phyloP scores from a whole-genome alignment of 1,140 invertebrate genomes.

The Drosophila parvula region DNA sequence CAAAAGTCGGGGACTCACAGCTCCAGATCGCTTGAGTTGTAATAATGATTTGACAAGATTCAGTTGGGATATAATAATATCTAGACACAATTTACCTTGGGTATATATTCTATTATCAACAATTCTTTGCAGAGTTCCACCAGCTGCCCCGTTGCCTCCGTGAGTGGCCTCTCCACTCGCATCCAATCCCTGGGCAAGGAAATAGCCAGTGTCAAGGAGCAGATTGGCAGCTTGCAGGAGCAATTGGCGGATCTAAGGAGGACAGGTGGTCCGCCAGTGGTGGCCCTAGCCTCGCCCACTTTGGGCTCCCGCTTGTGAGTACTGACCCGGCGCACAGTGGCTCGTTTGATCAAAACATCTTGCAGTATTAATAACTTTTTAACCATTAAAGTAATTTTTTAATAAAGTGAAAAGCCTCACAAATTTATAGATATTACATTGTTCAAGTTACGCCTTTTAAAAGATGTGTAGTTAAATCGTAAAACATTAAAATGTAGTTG shows the following conservation, averaged over 20 bases:
- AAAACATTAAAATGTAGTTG: too few relatives aligned
- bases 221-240: conserved; percentile 61
- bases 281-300: background rate
- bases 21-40: too few relatives aligned
- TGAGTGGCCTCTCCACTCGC: conserved; percentile 48
- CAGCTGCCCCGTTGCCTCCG: conserved; percentile 30
- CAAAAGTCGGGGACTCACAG: background rate
- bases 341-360: too few relatives aligned
- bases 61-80: background rate
- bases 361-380: too few relatives aligned
- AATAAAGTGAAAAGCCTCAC: too few relatives aligned
- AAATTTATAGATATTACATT: too few relatives aligned
- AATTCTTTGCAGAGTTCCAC: background rate
- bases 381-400: too few relatives aligned
- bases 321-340: too few relatives aligned
- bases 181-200: conserved; percentile 48
- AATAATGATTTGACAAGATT: background rate
- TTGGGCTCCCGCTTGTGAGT: conserved; percentile 55
- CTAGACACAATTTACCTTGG: background rate
- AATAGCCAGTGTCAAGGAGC: conserved; percentile 39
- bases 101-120: background rate
- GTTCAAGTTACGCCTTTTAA: too few relatives aligned
- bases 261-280: background rate
- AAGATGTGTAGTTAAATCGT: too few relatives aligned
- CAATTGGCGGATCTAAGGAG: conserved; percentile 56